Percentiles rank a stretch among this genome's conserved stretches.
Evolutionary conservation across 2,113 vertebrate genomes (phyloP).

Genomic region (Sus scrofa): T2T-Sscrofa CM000818.6:55797001-55797500

Average conservation of each 20-base stretch:
- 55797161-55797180: neutral
- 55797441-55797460: conserved; percentile 12
- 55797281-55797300: neutral
- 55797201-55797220: conserved; percentile 14
- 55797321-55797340: conserved; percentile 6
- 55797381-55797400: neutral
- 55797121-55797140: conserved; percentile 44
- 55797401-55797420: neutral
- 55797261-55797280: neutral
- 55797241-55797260: conserved; percentile 16
- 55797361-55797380: neutral
- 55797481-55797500: neutral
- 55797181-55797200: neutral
- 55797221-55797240: conserved; percentile 20
- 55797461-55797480: neutral
- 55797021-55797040: conserved; percentile 57
- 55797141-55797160: neutral
- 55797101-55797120: conserved; percentile 38
- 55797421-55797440: neutral
- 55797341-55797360: conserved; percentile 25
- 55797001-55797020: conserved; percentile 65
- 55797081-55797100: conserved; percentile 5
- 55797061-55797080: conserved; percentile 50
- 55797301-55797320: conserved; percentile 6
- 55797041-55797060: conserved; percentile 64